These are phyloP conservation scores for Drosophila nigritarsus DNA, from an alignment of 2,888 invertebrate genomes.

Conservation along the genomic window DNA sequence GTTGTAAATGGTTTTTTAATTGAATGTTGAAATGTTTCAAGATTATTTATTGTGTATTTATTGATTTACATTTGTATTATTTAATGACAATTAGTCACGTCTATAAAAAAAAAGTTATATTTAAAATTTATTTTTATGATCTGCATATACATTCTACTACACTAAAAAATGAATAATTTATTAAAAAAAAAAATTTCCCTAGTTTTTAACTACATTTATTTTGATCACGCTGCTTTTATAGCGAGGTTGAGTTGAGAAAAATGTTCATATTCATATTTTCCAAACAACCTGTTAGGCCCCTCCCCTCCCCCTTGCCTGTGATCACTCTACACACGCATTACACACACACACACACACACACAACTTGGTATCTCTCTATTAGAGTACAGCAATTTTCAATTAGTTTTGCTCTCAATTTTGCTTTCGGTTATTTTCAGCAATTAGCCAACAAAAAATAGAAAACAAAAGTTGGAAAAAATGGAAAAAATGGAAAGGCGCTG, in stretches of 20 bases:
- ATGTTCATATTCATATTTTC: not conserved
- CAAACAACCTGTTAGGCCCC: not conserved
- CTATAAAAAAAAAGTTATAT: not conserved
- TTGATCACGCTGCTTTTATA: not conserved
- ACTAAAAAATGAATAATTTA: not conserved
- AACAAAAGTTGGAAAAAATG: slow-evolving; percentile 65
- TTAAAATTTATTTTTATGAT: not conserved
- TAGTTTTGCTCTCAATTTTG: slow-evolving; percentile 73
- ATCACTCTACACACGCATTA: slow-evolving; percentile 3
- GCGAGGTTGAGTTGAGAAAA: not conserved
- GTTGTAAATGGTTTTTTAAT: not conserved
- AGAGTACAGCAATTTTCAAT: slow-evolving; percentile 66
- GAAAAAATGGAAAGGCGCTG: slow-evolving; percentile 63
- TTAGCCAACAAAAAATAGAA: slow-evolving; percentile 58
- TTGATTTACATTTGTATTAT: not conserved
- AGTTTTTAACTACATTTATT: not conserved
- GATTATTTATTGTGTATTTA: not conserved
- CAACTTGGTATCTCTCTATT: slow-evolving; percentile 20
- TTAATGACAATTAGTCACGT: not conserved
- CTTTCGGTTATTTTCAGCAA: slow-evolving; percentile 61
- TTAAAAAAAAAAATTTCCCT: not conserved
- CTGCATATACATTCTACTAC: not conserved
- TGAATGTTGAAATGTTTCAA: not conserved
- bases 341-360: slow-evolving; percentile 4
- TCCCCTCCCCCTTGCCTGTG: not conserved